Conservation (phyloP, 2,797 vertebrate species). For the Parauchenoglanis punctatus region DNA sequence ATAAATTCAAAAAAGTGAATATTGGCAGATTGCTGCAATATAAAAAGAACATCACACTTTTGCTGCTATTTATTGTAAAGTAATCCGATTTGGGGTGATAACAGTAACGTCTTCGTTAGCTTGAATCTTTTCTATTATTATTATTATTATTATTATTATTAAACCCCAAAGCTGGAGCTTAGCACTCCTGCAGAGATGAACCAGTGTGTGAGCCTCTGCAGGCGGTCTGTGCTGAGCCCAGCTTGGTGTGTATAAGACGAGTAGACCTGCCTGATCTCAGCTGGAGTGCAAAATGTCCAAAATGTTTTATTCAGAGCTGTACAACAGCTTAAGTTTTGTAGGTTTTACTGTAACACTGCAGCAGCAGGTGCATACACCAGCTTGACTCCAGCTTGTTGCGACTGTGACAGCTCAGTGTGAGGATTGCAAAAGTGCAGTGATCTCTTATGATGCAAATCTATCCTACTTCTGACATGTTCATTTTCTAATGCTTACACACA, state of each 20-base stretch:
- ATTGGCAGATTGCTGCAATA: not conserved
- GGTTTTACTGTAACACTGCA: not conserved
- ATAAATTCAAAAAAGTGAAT: not conserved
- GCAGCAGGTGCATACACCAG: not conserved
- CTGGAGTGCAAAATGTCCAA: not conserved
- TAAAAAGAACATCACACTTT: too few species aligned
- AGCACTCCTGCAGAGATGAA: not conserved
- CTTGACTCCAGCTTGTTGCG: not conserved
- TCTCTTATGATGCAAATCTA: slow-evolving; percentile 20
- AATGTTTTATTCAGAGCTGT: not conserved
- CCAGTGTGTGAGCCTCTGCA: not conserved
- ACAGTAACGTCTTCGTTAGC: too few species aligned
- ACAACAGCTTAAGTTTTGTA: not conserved
- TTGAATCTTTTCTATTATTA: not conserved
- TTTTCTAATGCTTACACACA: slow-evolving; percentile 39
- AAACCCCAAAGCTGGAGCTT: not conserved
- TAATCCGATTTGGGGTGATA: too few species aligned
- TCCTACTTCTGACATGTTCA: slow-evolving; percentile 21
- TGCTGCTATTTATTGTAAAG: too few species aligned
- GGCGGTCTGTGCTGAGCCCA: not conserved
- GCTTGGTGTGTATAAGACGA: not conserved
- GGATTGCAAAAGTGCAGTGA: not conserved
- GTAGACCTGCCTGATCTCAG: not conserved
- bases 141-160: not conserved
- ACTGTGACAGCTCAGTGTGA: not conserved